Base-by-base conservation (phyloP, 30 jellyfish, hydroid and myxozoan species). In the Hydractinia echinata region DNA sequence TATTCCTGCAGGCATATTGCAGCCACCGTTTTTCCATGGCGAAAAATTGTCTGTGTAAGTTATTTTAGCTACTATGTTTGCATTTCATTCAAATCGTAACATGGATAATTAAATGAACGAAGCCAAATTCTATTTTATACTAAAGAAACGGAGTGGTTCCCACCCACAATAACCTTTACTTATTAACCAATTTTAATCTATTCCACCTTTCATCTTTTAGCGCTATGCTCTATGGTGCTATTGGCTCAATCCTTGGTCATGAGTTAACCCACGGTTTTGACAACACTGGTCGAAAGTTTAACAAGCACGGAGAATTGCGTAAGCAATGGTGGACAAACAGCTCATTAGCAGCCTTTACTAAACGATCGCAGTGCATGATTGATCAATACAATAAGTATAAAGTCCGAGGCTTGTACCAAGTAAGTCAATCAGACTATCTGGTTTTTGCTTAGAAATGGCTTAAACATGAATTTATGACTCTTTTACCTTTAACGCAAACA, bases 1-100 rank as follows among this genome's bases (percentile, higher is more conserved):
- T 55, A 94, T 94, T 56, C 99, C 99, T 51, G 97, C 99, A 84
- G 99, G 99, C 4, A 94, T 94, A 71, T 66, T 94, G 67, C 99
- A 89, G 79, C 97, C 96, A 39, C 99, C 99, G 51, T 94, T 94
- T 72, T 94, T 84, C 73, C 97, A 94, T 74, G 97, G 99, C 9
- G 91, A 79, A 54, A 87, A 92, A 21, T 54, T 87, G 16, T 87
- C 99, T 8, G 85, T 87, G 99, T 93, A 79, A 82, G 96, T 76
- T 51, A 30, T 30, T 14, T 30, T 30, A 30, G 44, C 44, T 30
- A 2, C 44, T 30, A 30, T 30, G n/a, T 30, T 30, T 30, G 2
- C 44, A 30, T 30, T 30, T 30, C 44, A 30, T 30, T 30, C 1
- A 0, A 30, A 30, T 30, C 2, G 44, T 30, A 30, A 30, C 44